A percentile compares a stretch with the other conserved stretches of the same genome.
These are phyloP conservation scores for Phalacrocorax aristotelis DNA, from an alignment of 2,113 vertebrate species.

Conservation along the genomic window DNA sequence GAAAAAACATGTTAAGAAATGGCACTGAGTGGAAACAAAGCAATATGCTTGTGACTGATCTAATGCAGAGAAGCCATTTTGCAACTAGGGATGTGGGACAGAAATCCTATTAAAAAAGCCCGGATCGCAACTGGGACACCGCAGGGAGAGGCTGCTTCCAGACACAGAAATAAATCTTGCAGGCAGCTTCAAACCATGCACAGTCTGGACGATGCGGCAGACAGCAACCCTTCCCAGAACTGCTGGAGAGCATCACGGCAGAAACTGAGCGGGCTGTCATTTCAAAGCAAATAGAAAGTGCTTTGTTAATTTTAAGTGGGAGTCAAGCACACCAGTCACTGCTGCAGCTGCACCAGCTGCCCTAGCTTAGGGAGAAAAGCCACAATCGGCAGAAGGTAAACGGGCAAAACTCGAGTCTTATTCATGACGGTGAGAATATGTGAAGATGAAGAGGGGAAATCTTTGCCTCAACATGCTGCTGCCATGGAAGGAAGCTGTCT, in stretches of 20 bases:
- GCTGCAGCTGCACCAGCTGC: not conserved
- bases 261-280: not conserved
- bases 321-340: not conserved
- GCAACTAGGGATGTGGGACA: not conserved
- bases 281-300: not conserved
- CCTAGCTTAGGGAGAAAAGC: not conserved
- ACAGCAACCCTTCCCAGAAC: not conserved
- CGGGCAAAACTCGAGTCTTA: not conserved
- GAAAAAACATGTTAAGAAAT: not conserved
- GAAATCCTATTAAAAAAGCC: not conserved
- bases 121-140: not conserved
- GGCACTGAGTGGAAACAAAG: not conserved
- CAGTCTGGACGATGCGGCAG: not conserved
- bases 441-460: not conserved
- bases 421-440: not conserved
- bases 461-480: not conserved
- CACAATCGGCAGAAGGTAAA: not conserved
- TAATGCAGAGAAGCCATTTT: not conserved
- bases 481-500: not conserved
- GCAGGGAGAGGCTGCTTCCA: not conserved
- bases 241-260: not conserved
- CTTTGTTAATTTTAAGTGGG: conserved; percentile 19
- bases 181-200: not conserved
- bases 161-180: conserved; percentile 1
- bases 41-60: not conserved